Percentiles rank a stretch among this genome's conserved stretches.
These are phyloP conservation scores for Notechis scutatus DNA, from an alignment of 2,113 vertebrate species.

Conservation along the genomic window DNA sequence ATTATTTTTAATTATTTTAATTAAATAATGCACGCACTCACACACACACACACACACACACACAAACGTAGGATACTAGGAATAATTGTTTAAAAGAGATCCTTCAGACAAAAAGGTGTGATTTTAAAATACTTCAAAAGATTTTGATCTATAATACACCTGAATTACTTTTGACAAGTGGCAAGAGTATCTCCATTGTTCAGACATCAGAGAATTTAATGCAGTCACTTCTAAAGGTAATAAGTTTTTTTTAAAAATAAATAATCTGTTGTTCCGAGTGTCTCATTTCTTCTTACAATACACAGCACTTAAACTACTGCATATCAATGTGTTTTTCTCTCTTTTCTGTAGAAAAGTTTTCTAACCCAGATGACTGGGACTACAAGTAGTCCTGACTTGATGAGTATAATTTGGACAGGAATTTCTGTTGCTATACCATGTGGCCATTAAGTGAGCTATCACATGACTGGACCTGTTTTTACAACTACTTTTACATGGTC, in stretches of 20 bases:
- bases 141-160: not conserved
- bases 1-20: not conserved
- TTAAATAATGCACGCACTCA: not conserved
- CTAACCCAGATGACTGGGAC: not conserved
- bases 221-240: not conserved
- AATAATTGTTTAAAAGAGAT: not conserved
- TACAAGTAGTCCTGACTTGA: not conserved
- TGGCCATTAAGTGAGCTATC: not conserved
- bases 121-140: slow-evolving; percentile 6
- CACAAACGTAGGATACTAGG: not conserved
- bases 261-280: not conserved
- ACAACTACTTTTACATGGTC: not conserved
- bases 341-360: not conserved
- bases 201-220: slow-evolving; percentile 13
- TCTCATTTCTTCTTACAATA: not conserved
- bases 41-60: not conserved
- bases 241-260: not conserved
- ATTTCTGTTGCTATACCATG: not conserved
- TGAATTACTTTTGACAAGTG: slow-evolving; percentile 14
- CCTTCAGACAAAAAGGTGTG: not conserved
- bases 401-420: not conserved
- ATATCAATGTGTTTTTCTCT: not conserved
- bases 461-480: not conserved
- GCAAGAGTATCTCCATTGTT: not conserved
- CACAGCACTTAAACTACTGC: not conserved